Conservation (phyloP, 1,140 invertebrate genomes). For the Drosophila truncata region DNA sequence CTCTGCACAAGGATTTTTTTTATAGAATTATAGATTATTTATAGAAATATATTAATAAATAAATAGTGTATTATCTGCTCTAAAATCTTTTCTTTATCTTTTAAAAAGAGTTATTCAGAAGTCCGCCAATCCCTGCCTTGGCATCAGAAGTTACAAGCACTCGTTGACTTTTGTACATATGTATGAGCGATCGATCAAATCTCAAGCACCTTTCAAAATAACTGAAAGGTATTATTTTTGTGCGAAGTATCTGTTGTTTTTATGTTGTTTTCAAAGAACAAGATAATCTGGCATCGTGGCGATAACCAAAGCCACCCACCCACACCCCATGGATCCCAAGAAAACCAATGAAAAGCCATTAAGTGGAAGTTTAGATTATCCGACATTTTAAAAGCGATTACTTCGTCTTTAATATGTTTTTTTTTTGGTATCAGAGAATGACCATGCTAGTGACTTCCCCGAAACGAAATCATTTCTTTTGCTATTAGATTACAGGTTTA, state of each 20-base stretch:
- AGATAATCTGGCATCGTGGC: neutral
- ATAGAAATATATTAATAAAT: too few species aligned
- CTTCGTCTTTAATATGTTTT: neutral
- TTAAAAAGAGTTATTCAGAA: too few species aligned
- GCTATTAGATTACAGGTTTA: neutral
- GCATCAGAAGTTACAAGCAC: neutral
- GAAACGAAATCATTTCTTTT: conserved; percentile 7
- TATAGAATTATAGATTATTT: too few species aligned
- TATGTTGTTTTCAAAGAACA: neutral
- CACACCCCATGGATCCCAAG: neutral
- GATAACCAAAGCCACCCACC: neutral
- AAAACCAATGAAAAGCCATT: neutral
- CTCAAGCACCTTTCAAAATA: conserved; percentile 3
- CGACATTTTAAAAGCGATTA: conserved; percentile 7
- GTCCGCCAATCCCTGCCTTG: too few species aligned
- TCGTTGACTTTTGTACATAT: too few species aligned
- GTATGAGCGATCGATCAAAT: neutral
- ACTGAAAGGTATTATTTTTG: neutral
- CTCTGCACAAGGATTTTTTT: too few species aligned
- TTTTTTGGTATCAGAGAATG: neutral
- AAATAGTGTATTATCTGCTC: too few species aligned
- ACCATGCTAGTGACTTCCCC: neutral
- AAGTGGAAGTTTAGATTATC: conserved; percentile 4
- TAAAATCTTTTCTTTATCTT: too few species aligned
- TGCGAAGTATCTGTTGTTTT: neutral